Conservation (phyloP, 2,113 vertebrate genomes). For the Amphiprion percula region DNA sequence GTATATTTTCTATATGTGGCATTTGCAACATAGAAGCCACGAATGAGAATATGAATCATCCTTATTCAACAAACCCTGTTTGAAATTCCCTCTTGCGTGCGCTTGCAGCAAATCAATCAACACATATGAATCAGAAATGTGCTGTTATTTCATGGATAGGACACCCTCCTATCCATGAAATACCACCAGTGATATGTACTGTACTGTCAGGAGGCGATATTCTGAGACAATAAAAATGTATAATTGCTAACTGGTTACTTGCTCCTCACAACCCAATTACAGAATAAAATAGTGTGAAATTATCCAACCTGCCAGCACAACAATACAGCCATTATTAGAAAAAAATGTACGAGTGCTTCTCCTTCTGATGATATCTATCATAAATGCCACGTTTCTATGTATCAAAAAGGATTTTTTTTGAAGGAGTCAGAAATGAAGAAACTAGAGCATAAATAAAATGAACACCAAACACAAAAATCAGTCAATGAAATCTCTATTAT, state of each 20-base stretch:
- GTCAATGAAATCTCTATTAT: no score
- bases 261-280: conserved; percentile 18
- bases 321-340: background rate
- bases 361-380: background rate
- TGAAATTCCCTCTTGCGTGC: conserved; percentile 17
- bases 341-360: background rate
- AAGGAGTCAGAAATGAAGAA: no score
- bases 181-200: background rate
- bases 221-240: background rate
- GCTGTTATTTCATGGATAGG: conserved; percentile 39
- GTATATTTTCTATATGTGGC: conserved; percentile 19
- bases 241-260: background rate
- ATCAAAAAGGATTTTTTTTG: no score
- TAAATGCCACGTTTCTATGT: no score
- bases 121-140: conserved; percentile 27
- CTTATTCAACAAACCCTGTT: conserved; percentile 34
- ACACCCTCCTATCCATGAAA: no score
- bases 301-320: background rate
- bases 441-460: no score
- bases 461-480: no score
- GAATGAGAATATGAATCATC: conserved; percentile 19
- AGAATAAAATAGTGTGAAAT: conserved; percentile 18
- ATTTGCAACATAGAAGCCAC: conserved; percentile 12
- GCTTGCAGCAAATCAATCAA: conserved; percentile 28
- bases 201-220: background rate